A percentile compares a stretch with the other conserved stretches of the same genome.
These are phyloP conservation scores for Girardia tigrina DNA, from an alignment of 2,888 invertebrate genomes.

Conservation along the genomic window DNA sequence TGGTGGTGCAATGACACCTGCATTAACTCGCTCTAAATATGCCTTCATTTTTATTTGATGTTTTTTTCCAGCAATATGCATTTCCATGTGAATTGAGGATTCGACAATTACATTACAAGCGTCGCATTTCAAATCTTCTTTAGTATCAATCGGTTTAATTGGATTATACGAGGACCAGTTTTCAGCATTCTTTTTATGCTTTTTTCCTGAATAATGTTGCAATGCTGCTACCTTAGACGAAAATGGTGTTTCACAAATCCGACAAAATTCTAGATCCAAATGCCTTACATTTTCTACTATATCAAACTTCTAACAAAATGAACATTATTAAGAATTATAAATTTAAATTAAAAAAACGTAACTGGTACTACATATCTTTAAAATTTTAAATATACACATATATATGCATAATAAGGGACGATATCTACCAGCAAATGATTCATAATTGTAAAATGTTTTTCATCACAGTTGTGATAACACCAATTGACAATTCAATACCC, in stretches of 20 bases:
- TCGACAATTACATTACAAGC: not conserved
- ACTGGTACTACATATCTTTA: not conserved
- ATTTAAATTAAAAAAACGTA: not conserved
- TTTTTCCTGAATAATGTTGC: not conserved
- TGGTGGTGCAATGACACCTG: not conserved
- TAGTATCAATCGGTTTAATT: not conserved
- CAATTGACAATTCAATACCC: no score
- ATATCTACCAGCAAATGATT: no score
- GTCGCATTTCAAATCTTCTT: not conserved
- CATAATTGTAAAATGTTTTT: no score
- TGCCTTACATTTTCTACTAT: not conserved
- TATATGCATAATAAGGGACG: no score
- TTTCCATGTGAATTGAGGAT: not conserved
- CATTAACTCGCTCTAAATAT: not conserved
- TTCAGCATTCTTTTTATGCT: not conserved
- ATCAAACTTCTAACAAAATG: not conserved
- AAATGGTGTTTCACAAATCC: not conserved
- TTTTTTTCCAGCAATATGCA: not conserved
- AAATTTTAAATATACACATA: no score
- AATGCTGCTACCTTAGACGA: not conserved
- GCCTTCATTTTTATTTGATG: conserved; percentile 4
- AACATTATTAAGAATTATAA: no score
- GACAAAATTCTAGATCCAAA: conserved; percentile 9
- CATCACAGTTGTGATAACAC: no score
- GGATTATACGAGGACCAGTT: not conserved